Base-by-base conservation (phyloP, 2,888 invertebrate genomes). In the Cacoxenus indagator region DNA sequence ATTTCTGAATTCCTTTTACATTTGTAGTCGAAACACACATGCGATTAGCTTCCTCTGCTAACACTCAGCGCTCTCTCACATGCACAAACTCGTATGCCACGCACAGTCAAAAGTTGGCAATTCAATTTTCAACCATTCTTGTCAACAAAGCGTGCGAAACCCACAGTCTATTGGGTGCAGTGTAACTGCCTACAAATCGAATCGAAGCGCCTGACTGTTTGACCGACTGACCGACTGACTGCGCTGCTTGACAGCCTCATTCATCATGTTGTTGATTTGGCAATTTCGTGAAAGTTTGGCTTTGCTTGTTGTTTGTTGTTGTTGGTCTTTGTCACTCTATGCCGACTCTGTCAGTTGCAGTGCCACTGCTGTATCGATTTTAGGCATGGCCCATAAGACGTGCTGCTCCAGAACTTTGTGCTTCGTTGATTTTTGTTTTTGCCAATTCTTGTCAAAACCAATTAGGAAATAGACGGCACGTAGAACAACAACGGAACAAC, bases 291-390 rank as follows among this genome's bases (percentile, higher is more conserved):
- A 43, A 62, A 24, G 22, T 51, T 51, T 51, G 19, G 45, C 24
- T 62, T 62, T 37, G 19, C 61, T 27, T 31, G 9, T 17, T 17
- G 31, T 31, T 59, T 31, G 17, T 17, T 45, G n/a, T n/a, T n/a
- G n/a, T n/a, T n/a, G n/a, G n/a, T 57, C 57, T 48, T 8, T n/a
- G 75, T 70, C 71, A 70, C 64, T 68, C 69, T 67, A n/a, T n/a
- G n/a, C n/a, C n/a, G n/a, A n/a, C n/a, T n/a, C n/a, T n/a, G n/a
- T n/a, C n/a, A n/a, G n/a, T n/a, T n/a, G n/a, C n/a, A n/a, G n/a
- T n/a, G n/a, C n/a, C n/a, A n/a, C n/a, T 77, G 81, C 78, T 77
- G 81, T 82, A 81, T 82, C 78, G 82, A 81, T 81, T 81, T 82
- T 81, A 78, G 8, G 76, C 75, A 74, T 76, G 75, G n/a, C 46